Percentiles rank a stretch among this genome's conserved stretches.
Evolutionary conservation across 2,113 vertebrate species (phyloP).

Genomic region (Eupsittula cactorum): DNA sequence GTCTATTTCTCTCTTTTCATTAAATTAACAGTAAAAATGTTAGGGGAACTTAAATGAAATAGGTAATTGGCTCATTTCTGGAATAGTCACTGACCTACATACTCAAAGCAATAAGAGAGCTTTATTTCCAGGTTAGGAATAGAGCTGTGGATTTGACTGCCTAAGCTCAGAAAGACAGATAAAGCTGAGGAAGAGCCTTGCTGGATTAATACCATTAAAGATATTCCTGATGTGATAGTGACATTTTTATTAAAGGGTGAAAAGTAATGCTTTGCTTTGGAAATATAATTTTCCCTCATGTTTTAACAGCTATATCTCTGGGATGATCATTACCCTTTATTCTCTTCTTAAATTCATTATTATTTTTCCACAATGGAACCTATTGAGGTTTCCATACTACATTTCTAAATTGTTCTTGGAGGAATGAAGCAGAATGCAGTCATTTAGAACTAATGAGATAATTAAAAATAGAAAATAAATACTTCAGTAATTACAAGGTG

Average conservation of each 20-base stretch:
- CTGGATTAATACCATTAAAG: background rate
- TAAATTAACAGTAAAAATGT: background rate
- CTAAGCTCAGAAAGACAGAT: background rate
- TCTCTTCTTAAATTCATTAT: constrained; percentile 34
- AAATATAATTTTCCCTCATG: constrained; percentile 29
- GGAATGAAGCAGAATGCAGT: constrained; percentile 27
- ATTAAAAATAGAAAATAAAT: constrained; percentile 28
- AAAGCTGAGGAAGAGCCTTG: background rate
- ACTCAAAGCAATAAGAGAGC: background rate
- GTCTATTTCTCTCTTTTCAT: background rate
- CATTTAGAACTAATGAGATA: constrained; percentile 38
- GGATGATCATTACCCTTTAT: constrained; percentile 4
- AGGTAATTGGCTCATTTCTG: background rate
- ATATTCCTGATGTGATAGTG: background rate
- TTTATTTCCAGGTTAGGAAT: background rate
- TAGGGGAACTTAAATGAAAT: background rate
- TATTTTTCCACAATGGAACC: constrained; percentile 27
- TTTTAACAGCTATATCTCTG: constrained; percentile 8
- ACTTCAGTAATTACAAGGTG: constrained; percentile 41
- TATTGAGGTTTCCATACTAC: constrained; percentile 34
- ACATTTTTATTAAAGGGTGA: constrained; percentile 5
- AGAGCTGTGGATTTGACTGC: background rate
- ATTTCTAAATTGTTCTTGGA: constrained; percentile 50
- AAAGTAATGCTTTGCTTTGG: constrained; percentile 8
- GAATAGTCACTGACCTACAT: background rate